phyloP scores from a whole-genome alignment of 2,797 vertebrate genomes.

The Buceros bicornis region DNA sequence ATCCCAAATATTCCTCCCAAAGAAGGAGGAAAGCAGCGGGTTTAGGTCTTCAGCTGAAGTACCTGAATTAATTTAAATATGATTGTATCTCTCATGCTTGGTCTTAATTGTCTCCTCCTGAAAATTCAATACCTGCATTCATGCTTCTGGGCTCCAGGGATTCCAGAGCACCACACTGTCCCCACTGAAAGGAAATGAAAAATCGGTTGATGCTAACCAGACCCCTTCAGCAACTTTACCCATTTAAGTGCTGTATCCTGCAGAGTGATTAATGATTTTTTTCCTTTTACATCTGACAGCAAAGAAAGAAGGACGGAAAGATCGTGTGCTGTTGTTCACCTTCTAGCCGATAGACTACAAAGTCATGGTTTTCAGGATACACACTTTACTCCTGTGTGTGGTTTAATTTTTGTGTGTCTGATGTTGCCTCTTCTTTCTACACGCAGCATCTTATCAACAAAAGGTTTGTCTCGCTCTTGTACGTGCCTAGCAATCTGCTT shows the following conservation, averaged over 20 bases:
- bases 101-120: conserved; percentile 74
- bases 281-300: conserved; percentile 74
- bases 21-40: not conserved
- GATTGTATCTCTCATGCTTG: conserved; percentile 65
- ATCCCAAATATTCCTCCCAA: not conserved
- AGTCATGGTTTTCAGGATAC: not conserved
- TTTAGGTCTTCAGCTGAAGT: conserved; percentile 41
- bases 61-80: conserved; percentile 66
- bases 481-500: not conserved
- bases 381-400: not conserved
- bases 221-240: conserved; percentile 78
- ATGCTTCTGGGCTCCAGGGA: conserved; percentile 73
- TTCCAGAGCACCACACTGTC: conserved; percentile 76
- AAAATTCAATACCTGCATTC: conserved; percentile 79
- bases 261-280: conserved; percentile 82
- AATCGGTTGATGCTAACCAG: conserved; percentile 82
- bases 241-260: conserved; percentile 80
- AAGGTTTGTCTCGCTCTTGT: not conserved
- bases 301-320: conserved; percentile 35
- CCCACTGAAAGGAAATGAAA: conserved; percentile 85
- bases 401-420: conserved; percentile 34
- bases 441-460: not conserved
- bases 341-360: conserved; percentile 49
- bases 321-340: conserved; percentile 17
- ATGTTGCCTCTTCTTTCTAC: not conserved